Conservation (phyloP, 2,888 invertebrate genomes). For the Schizotus pectinicornis region DNA sequence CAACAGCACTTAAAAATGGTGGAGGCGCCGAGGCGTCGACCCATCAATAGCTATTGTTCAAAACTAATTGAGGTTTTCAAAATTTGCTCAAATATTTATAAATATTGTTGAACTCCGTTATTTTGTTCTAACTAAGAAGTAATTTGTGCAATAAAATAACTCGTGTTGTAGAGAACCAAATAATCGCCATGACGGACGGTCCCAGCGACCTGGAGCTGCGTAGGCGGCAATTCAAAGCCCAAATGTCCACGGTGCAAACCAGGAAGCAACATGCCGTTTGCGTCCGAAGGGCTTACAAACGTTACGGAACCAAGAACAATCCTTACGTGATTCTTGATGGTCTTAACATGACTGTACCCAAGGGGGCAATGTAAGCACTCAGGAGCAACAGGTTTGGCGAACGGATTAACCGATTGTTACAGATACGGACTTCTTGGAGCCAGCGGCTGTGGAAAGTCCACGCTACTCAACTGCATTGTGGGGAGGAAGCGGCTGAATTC, state of each 20-base stretch:
- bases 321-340: conserved; percentile 85
- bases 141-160: too few species aligned
- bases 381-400: neutral
- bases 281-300: conserved; percentile 82
- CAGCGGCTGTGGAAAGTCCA: conserved; percentile 91
- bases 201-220: conserved; percentile 47
- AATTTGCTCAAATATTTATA: too few species aligned
- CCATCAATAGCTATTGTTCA: too few species aligned
- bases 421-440: conserved; percentile 90
- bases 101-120: too few species aligned
- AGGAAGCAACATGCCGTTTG: conserved; percentile 83
- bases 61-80: too few species aligned
- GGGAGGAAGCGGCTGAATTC: conserved; percentile 80
- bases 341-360: conserved; percentile 90
- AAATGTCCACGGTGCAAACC: conserved; percentile 54
- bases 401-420: neutral
- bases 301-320: conserved; percentile 79
- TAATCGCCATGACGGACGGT: conserved; percentile 40
- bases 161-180: neutral
- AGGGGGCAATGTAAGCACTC: conserved; percentile 64
- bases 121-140: too few species aligned
- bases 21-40: too few species aligned
- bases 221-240: conserved; percentile 47
- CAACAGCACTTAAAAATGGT: too few species aligned
- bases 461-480: conserved; percentile 84